phyloP scores from a whole-genome alignment of 64 coral and sea anemone genomes.

The Montipora capricornis region DNA sequence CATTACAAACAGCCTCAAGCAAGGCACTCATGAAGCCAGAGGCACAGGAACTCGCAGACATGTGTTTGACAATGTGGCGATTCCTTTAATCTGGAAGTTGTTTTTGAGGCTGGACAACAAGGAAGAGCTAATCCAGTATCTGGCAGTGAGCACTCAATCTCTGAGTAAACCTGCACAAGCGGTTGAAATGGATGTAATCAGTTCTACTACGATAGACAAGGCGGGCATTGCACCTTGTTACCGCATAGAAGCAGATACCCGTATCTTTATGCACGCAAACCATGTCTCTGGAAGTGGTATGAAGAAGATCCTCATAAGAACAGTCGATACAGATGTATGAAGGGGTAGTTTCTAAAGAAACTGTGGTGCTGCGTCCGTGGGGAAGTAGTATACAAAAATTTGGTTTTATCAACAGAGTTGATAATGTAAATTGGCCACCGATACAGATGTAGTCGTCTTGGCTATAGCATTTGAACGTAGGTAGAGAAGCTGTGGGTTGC shows the following conservation, averaged over 20 bases:
- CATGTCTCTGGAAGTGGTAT: conserved; percentile 40
- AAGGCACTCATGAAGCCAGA: conserved; percentile 37
- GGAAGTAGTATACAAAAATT: no score
- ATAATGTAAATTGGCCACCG: not conserved
- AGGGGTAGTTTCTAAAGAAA: no score
- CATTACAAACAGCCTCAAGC: conserved; percentile 33
- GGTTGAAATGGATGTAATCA: conserved; percentile 39
- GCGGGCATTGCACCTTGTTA: conserved; percentile 38
- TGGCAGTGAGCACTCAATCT: conserved; percentile 21
- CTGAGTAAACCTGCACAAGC: conserved; percentile 31
- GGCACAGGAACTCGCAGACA: conserved; percentile 31
- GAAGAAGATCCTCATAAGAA: conserved; percentile 59
- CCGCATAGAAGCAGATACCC: conserved; percentile 46
- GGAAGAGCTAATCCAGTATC: conserved; percentile 63
- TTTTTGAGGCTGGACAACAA: conserved; percentile 80
- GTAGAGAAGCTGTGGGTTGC: conserved; percentile 50
- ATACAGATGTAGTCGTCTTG: conserved; percentile 58
- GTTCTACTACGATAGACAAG: conserved; percentile 46
- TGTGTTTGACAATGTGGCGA: conserved; percentile 33
- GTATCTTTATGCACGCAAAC: conserved; percentile 51
- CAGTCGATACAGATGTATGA: conserved; percentile 52
- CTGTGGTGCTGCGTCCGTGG: no score
- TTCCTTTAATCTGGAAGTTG: conserved; percentile 68
- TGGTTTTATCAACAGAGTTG: no score
- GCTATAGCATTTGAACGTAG: conserved; percentile 37